A percentile compares a stretch with the other conserved stretches of the same genome.
Evolutionary conservation across 2,888 invertebrate genomes (phyloP).

Genomic region (Mylabris sibirica): DNA sequence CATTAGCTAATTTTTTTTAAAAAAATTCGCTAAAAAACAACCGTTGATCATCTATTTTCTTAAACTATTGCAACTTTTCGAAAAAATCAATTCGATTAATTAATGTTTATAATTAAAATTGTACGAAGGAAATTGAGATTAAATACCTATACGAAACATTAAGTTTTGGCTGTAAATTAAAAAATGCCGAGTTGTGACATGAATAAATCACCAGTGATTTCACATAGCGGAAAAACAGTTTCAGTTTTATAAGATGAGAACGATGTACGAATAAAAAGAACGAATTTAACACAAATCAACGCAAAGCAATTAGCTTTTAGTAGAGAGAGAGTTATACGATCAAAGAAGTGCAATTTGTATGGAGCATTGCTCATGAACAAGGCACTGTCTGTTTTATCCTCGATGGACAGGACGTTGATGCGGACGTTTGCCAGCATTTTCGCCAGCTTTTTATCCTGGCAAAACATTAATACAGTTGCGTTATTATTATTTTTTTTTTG

Average conservation of each 20-base stretch:
- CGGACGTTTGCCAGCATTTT: slow-evolving; percentile 50
- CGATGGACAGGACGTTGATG: slow-evolving; percentile 48
- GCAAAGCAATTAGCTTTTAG: slow-evolving; percentile 59
- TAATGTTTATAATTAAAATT: slow-evolving; percentile 7
- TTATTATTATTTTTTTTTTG: slow-evolving; percentile 31
- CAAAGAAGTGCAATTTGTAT: slow-evolving; percentile 62
- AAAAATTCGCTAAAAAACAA: no score
- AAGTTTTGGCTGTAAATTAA: slow-evolving; percentile 27
- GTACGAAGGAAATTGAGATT: slow-evolving; percentile 28
- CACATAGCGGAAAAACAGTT: slow-evolving; percentile 37
- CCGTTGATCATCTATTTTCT: no score
- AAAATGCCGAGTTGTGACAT: slow-evolving; percentile 34
- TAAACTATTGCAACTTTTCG: background rate
- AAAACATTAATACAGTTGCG: slow-evolving; percentile 23
- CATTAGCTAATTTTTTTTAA: no score
- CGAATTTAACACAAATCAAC: slow-evolving; percentile 57
- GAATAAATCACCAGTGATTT: slow-evolving; percentile 44
- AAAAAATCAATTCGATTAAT: no score
- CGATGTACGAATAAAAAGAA: slow-evolving; percentile 41
- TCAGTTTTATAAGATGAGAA: slow-evolving; percentile 6
- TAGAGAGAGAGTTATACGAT: slow-evolving; percentile 47
- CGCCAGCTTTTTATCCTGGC: slow-evolving; percentile 23
- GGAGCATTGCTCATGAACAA: slow-evolving; percentile 59
- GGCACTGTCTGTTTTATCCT: slow-evolving; percentile 43
- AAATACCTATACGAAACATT: slow-evolving; percentile 27